phyloP scores from a whole-genome alignment of 2,888 invertebrate genomes.

The Chorisops tibialis region DNA sequence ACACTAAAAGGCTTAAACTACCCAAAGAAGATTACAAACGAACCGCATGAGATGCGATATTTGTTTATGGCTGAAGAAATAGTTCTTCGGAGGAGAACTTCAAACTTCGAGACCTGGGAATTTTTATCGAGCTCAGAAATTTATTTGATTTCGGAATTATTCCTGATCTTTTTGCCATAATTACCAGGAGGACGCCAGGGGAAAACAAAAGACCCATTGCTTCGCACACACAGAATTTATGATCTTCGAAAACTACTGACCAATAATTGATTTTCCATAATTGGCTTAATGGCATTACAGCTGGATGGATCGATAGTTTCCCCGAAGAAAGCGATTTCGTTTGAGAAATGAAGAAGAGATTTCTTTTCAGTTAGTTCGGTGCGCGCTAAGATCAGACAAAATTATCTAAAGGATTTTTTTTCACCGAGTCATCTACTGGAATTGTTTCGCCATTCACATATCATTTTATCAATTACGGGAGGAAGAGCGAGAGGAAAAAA shows the following conservation, averaged over 20 bases:
- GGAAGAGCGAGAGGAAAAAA: no score
- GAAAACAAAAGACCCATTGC: conserved; percentile 26
- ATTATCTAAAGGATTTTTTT: background rate
- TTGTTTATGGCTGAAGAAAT: conserved; percentile 21
- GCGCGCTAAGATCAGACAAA: conserved; percentile 10
- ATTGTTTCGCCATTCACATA: no score
- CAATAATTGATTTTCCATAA: conserved; percentile 25
- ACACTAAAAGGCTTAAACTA: conserved; percentile 11
- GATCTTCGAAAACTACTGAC: conserved; percentile 24
- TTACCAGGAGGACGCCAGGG: conserved; percentile 11
- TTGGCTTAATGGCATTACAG: conserved; percentile 16
- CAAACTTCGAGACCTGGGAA: conserved; percentile 8
- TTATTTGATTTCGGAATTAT: conserved; percentile 26
- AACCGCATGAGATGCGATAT: conserved; percentile 23
- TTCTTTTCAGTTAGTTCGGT: background rate
- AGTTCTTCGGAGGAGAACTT: background rate
- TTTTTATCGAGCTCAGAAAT: conserved; percentile 23
- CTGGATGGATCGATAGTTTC: conserved; percentile 15
- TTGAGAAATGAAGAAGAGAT: background rate
- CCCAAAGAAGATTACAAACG: conserved; percentile 16
- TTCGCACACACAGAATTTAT: conserved; percentile 24
- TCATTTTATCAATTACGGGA: no score
- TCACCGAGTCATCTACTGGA: conserved; percentile 5
- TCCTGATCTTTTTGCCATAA: conserved; percentile 22
- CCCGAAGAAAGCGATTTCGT: conserved; percentile 1